Conservation (phyloP, 2,888 invertebrate genomes). For the Epinotia demarniana region DNA sequence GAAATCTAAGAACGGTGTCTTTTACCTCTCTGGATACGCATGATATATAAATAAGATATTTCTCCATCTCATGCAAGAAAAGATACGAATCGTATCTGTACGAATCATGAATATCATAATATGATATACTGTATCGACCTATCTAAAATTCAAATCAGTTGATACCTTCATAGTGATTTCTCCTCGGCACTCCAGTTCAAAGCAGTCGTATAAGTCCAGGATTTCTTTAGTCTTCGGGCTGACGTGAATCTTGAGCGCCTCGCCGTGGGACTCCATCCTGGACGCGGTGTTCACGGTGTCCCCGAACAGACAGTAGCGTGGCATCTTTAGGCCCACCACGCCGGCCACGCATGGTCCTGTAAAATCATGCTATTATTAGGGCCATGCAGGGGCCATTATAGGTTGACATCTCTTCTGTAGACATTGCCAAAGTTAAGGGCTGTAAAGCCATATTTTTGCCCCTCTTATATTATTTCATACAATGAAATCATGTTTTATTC, state of each 20-base stretch:
- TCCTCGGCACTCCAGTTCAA: slow-evolving; percentile 93
- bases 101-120: neutral
- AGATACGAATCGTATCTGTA: too few relatives aligned
- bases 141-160: neutral
- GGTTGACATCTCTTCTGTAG: too few relatives aligned
- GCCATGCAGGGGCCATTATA: too few relatives aligned
- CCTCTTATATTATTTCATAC: too few relatives aligned
- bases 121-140: neutral
- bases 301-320: slow-evolving; percentile 96
- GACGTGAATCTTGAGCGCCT: slow-evolving; percentile 95
- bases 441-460: too few relatives aligned
- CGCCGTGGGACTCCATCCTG: slow-evolving; percentile 95
- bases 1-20: neutral
- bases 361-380: slow-evolving; percentile 23
- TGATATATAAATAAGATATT: too few relatives aligned
- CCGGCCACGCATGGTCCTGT: slow-evolving; percentile 93
- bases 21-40: neutral
- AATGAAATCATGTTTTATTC: too few relatives aligned
- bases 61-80: too few relatives aligned
- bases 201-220: slow-evolving; percentile 93
- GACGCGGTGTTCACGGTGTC: slow-evolving; percentile 97
- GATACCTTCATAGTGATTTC: slow-evolving; percentile 95
- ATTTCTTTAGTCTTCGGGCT: slow-evolving; percentile 94
- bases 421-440: too few relatives aligned
- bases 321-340: slow-evolving; percentile 97